Evolutionary conservation across 2,113 vertebrate genomes (phyloP).

Genomic region (Passer domesticus): DNA sequence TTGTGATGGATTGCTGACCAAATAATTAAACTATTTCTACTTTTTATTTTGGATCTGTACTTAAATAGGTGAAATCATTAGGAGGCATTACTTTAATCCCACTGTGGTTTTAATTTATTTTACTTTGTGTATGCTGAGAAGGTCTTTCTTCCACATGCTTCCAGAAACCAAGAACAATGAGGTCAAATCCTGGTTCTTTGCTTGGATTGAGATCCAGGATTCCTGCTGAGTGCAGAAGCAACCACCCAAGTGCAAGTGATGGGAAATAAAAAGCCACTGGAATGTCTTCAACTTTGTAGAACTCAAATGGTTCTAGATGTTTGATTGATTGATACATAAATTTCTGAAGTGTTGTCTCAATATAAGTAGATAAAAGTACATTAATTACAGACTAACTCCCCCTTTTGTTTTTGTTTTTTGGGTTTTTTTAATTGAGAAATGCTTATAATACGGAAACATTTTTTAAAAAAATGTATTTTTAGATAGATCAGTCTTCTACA

Average conservation of each 20-base stretch:
- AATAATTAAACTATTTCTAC: neutral
- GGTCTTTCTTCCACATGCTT: neutral
- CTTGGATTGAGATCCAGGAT: neutral
- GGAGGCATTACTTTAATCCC: neutral
- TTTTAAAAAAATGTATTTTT: neutral
- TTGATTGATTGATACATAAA: neutral
- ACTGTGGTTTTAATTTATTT: neutral
- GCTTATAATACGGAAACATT: conserved; percentile 29
- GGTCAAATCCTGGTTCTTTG: neutral
- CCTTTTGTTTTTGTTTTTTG: neutral
- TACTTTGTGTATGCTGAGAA: neutral
- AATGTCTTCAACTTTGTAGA: neutral
- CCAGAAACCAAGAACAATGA: neutral
- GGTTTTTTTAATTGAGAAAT: neutral
- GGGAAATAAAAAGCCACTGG: neutral
- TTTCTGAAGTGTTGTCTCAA: neutral
- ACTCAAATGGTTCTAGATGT: neutral
- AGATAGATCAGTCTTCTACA: conserved; percentile 46
- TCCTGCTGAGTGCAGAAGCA: neutral
- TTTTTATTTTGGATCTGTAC: neutral
- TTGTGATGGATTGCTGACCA: neutral
- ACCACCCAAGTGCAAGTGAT: neutral
- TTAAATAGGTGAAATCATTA: neutral
- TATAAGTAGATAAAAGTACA: neutral
- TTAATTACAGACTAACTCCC: neutral